A percentile compares a stretch with the other conserved stretches of the same genome.
Conservation (phyloP, 2,888 invertebrate species). For the Schrankia costaestrigalis region DNA sequence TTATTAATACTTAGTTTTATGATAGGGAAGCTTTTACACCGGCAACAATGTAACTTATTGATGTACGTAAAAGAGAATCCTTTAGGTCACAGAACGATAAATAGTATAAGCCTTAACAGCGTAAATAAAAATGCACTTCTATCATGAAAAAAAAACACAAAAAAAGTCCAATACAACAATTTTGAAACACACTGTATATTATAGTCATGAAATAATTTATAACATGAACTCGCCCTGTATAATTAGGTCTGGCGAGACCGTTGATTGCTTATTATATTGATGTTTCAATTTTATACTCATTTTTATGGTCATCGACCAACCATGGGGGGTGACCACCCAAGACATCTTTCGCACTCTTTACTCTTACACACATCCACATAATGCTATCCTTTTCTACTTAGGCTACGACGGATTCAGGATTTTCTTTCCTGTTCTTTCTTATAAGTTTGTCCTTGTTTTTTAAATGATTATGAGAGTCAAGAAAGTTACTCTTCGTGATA, state of each 20-base stretch:
- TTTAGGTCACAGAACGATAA: too few species aligned
- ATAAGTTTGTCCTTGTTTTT: constrained; percentile 36
- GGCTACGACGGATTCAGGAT: constrained; percentile 47
- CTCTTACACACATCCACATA: constrained; percentile 35
- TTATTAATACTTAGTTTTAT: too few species aligned
- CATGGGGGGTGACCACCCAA: constrained; percentile 81
- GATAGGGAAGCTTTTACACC: too few species aligned
- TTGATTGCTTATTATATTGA: constrained; percentile 81
- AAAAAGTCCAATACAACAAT: constrained; percentile 28
- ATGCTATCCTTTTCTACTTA: constrained; percentile 55
- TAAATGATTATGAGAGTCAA: constrained; percentile 63
- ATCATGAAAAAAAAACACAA: too few species aligned
- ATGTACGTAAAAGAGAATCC: too few species aligned
- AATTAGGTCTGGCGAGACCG: constrained; percentile 68
- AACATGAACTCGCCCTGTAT: constrained; percentile 69
- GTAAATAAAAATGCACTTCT: too few species aligned
- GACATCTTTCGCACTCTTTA: constrained; percentile 50
- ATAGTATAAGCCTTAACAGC: too few species aligned
- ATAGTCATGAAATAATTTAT: constrained; percentile 70
- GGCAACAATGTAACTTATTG: too few species aligned
- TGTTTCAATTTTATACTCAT: constrained; percentile 81
- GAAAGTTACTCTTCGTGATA: constrained; percentile 57
- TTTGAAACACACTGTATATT: constrained; percentile 67
- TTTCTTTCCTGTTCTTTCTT: constrained; percentile 48
- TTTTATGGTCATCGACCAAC: constrained; percentile 81